A percentile compares a stretch with the other conserved stretches of the same genome.
phyloP scores from a whole-genome alignment of 2,797 vertebrate genomes.

The Mormyrus hasselquistii region DNA sequence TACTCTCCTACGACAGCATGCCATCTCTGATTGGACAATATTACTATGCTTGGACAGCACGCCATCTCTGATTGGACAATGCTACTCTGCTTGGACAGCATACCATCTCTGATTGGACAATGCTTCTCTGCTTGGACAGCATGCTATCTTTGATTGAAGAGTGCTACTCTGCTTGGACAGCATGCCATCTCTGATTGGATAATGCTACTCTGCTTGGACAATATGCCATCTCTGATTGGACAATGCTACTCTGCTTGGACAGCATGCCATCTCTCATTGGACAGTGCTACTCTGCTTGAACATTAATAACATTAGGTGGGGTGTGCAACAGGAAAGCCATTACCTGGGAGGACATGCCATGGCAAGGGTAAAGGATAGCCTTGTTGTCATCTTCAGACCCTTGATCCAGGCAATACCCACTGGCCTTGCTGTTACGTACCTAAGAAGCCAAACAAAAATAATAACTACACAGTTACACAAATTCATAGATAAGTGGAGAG shows the following conservation, averaged over 20 bases:
- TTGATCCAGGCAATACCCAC: constrained; percentile 92
- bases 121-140: background rate
- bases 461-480: background rate
- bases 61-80: background rate
- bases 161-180: background rate
- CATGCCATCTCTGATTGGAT: background rate
- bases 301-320: background rate
- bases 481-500: background rate
- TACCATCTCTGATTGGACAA: background rate
- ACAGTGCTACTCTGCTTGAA: background rate
- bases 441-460: constrained; percentile 40
- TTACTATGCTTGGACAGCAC: background rate
- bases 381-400: constrained; percentile 90
- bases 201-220: background rate
- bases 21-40: background rate
- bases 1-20: background rate
- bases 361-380: constrained; percentile 93
- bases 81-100: background rate
- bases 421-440: constrained; percentile 97
- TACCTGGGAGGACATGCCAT: constrained; percentile 98
- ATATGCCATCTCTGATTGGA: background rate
- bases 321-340: constrained; percentile 23
- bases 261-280: background rate
- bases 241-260: background rate
- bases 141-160: background rate